phyloP scores from a whole-genome alignment of 2,797 vertebrate species.

The Myotis pilosus region DNA sequence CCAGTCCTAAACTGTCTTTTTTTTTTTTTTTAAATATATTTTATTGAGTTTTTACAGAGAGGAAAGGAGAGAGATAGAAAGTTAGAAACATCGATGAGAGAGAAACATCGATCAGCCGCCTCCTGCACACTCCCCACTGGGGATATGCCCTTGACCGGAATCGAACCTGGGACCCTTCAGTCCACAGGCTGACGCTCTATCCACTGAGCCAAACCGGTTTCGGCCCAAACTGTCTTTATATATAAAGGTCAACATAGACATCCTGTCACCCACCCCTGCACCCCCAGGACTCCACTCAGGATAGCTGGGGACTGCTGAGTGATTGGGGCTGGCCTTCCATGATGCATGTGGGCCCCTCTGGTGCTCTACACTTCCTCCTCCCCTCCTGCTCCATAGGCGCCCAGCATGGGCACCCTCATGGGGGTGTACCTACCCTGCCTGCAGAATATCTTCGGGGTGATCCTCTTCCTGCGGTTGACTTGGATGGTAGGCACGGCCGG shows the following conservation, averaged over 20 bases:
- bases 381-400: conserved; percentile 85
- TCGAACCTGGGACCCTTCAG: too few relatives aligned
- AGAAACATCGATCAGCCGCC: too few relatives aligned
- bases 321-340: background rate
- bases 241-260: background rate
- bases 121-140: too few relatives aligned
- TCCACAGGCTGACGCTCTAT: too few relatives aligned
- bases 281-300: background rate
- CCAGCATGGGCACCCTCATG: conserved; percentile 99
- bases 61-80: too few relatives aligned
- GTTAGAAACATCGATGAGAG: too few relatives aligned
- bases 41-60: too few relatives aligned
- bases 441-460: conserved; percentile 98
- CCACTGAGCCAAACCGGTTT: too few relatives aligned
- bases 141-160: too few relatives aligned
- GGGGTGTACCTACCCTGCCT: conserved; percentile 98
- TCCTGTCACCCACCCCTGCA: background rate
- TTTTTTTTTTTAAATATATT: too few relatives aligned
- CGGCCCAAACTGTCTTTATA: too few relatives aligned
- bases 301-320: background rate
- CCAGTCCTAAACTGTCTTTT: background rate
- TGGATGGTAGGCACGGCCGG: conserved; percentile 99
- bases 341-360: background rate
- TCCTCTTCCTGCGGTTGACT: conserved; percentile 96
- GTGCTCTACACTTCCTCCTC: background rate